Conservation (phyloP, 2,113 vertebrate genomes). For the Pholis gunnellus region DNA sequence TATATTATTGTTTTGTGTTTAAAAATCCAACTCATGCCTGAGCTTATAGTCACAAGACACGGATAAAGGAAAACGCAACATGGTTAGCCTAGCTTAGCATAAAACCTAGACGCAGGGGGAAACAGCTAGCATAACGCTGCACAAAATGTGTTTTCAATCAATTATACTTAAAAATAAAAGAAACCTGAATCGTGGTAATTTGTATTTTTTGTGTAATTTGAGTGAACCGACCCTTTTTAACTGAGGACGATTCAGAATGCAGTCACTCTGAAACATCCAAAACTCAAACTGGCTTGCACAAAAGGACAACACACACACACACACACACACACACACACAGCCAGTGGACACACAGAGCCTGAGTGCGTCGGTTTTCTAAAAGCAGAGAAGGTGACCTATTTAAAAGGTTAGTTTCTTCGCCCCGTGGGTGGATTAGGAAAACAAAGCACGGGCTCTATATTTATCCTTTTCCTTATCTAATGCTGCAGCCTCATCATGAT, state of each 20-base stretch:
- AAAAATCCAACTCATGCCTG: too few relatives aligned
- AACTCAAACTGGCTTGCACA: not conserved
- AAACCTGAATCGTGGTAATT: not conserved
- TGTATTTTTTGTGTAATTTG: not conserved
- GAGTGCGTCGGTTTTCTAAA: slow-evolving; percentile 54
- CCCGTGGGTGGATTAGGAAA: slow-evolving; percentile 77
- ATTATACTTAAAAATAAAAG: too few relatives aligned
- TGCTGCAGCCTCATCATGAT: slow-evolving; percentile 70
- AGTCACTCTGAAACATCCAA: not conserved
- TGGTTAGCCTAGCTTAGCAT: too few relatives aligned
- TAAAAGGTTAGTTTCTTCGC: slow-evolving; percentile 80
- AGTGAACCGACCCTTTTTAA: not conserved
- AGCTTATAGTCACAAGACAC: too few relatives aligned
- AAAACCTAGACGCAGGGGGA: too few relatives aligned
- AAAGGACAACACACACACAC: not conserved
- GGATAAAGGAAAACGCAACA: too few relatives aligned
- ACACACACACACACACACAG: not conserved
- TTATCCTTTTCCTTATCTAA: slow-evolving; percentile 79
- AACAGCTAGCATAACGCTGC: too few relatives aligned
- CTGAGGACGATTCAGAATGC: not conserved
- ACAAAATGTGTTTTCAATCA: too few relatives aligned
- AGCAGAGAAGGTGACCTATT: slow-evolving; percentile 79
- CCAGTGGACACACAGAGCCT: slow-evolving; percentile 11
- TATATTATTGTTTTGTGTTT: too few relatives aligned
- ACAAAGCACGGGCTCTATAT: slow-evolving; percentile 77